These are phyloP conservation scores for Proteles cristata DNA, from an alignment of 2,113 vertebrate species.

Conservation along the genomic window DNA sequence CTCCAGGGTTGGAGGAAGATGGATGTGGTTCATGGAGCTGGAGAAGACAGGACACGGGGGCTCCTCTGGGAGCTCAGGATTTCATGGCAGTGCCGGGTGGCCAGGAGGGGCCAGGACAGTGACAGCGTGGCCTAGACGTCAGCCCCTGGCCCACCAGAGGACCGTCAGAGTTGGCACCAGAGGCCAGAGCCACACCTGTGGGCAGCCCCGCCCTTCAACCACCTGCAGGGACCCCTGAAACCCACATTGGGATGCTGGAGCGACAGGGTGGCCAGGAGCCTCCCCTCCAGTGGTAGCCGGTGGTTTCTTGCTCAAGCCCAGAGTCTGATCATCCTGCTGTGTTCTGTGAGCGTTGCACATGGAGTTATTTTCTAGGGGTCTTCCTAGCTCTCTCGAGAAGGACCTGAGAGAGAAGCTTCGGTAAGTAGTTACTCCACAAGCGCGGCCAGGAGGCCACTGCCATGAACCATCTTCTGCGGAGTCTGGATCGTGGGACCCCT, in stretches of 20 bases:
- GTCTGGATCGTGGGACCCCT: neutral
- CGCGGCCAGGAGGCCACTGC: neutral
- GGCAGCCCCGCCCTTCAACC: neutral
- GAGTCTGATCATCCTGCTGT: rapidly evolving
- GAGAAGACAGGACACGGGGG: too few relatives aligned
- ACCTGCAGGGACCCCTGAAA: rapidly evolving
- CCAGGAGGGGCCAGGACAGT: rapidly evolving
- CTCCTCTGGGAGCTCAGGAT: neutral
- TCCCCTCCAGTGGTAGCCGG: rapidly evolving
- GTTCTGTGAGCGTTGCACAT: neutral
- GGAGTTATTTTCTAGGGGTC: neutral
- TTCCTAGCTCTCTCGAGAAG: neutral
- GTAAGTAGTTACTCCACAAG: rapidly evolving
- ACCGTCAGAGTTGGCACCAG: rapidly evolving
- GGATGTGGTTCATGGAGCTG: rapidly evolving
- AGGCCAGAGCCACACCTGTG: neutral
- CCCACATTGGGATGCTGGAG: rapidly evolving
- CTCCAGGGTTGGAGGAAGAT: too few relatives aligned
- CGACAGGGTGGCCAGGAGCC: rapidly evolving
- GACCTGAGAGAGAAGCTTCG: neutral
- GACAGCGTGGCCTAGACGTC: rapidly evolving
- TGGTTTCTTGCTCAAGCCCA: rapidly evolving
- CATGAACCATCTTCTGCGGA: rapidly evolving
- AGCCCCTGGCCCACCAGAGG: neutral
- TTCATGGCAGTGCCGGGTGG: neutral